A percentile compares a stretch with the other conserved stretches of the same genome.
phyloP scores from a whole-genome alignment of 2,113 vertebrate genomes.

The Larimichthys crocea region DNA sequence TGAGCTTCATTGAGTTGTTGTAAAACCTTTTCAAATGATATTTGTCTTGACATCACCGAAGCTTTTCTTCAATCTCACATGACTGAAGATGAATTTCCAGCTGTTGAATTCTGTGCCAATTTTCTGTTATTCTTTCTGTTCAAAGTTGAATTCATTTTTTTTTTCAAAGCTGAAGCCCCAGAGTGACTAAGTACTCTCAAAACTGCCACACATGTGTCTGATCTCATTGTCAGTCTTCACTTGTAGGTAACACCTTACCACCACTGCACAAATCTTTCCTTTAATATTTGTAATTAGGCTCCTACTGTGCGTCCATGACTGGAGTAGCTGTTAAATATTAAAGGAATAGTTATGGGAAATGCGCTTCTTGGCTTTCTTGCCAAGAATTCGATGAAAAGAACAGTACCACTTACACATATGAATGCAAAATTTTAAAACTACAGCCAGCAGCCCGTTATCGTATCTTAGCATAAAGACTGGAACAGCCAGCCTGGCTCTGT shows the following conservation, averaged over 20 bases:
- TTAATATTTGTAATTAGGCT: background rate
- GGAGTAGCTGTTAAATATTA: background rate
- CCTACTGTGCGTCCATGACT: background rate
- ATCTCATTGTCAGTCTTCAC: slow-evolving; percentile 8
- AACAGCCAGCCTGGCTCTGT: background rate
- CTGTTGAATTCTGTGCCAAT: slow-evolving; percentile 2
- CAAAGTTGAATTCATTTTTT: slow-evolving; percentile 2
- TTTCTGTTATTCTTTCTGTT: background rate
- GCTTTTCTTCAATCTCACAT: slow-evolving; percentile 7
- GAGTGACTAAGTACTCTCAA: background rate
- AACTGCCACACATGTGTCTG: background rate
- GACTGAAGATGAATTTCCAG: slow-evolving; percentile 10
- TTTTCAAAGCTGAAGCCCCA: background rate
- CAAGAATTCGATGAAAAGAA: background rate
- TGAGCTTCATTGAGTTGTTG: slow-evolving; percentile 55
- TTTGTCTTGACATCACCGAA: slow-evolving; percentile 22
- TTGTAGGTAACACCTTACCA: background rate
- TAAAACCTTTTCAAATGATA: slow-evolving; percentile 7
- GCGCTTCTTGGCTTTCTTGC: background rate
- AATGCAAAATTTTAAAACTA: background rate
- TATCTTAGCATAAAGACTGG: slow-evolving; percentile 14
- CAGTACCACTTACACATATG: background rate
- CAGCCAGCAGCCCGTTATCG: background rate
- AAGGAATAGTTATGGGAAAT: background rate
- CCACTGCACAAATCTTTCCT: background rate